Percentiles rank a stretch among this genome's conserved stretches.
These are phyloP conservation scores for Clitarchus hookeri DNA, from an alignment of 2,888 invertebrate genomes.

Conservation along the genomic window DNA sequence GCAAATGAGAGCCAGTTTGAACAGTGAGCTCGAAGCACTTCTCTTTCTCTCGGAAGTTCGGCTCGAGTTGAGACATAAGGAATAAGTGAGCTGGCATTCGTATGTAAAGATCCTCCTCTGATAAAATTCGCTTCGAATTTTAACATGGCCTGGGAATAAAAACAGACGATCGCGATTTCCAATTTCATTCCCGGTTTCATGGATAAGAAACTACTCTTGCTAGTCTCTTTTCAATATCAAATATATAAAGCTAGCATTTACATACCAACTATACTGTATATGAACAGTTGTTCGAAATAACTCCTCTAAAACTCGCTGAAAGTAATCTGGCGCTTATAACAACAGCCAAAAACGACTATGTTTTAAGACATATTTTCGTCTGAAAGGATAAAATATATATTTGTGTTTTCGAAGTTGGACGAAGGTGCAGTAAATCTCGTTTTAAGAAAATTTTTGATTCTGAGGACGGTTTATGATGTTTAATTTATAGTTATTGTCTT, in stretches of 20 bases:
- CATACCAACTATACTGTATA: background rate
- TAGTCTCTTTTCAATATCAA: background rate
- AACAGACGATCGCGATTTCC: background rate
- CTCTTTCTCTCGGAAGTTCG: background rate
- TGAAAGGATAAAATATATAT: too few species aligned
- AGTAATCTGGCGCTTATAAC: background rate
- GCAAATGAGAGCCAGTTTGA: constrained; percentile 7
- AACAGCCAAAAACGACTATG: too few species aligned
- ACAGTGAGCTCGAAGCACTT: background rate
- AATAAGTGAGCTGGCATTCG: background rate
- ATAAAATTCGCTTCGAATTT: constrained; percentile 1
- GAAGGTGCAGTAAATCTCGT: too few species aligned
- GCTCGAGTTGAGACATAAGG: constrained; percentile 8
- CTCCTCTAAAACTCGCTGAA: background rate
- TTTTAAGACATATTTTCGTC: too few species aligned
- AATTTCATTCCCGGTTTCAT: background rate
- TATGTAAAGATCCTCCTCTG: background rate
- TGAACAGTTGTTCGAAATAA: background rate
- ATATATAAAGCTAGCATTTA: background rate
- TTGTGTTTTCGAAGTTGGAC: too few species aligned
- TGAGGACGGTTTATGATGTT: too few species aligned
- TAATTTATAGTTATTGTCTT: too few species aligned
- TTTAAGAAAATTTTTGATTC: too few species aligned
- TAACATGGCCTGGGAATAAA: background rate
- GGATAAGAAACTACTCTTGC: background rate